Conservation (phyloP, 1,140 invertebrate genomes). For the Diabrotica virgifera region DNA sequence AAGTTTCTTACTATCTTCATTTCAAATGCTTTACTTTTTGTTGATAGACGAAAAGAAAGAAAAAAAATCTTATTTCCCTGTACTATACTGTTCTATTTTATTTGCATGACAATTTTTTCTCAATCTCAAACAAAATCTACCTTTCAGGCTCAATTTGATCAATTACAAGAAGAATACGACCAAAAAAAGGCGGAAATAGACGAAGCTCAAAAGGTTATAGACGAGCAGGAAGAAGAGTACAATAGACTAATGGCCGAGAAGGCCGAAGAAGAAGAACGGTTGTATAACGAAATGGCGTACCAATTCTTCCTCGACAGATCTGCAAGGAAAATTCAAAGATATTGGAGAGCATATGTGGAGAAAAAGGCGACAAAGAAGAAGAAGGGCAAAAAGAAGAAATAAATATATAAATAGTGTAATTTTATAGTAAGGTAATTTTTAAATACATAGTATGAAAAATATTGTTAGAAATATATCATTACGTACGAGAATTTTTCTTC, state of each 20-base stretch:
- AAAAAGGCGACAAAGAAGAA: constrained; percentile 22
- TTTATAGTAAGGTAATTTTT: no score
- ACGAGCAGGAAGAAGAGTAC: constrained; percentile 41
- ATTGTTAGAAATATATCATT: background rate
- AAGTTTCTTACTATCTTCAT: no score
- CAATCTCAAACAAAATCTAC: no score
- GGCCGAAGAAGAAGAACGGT: constrained; percentile 35
- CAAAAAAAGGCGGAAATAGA: constrained; percentile 34
- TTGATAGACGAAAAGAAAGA: no score
- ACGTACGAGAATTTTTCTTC: background rate
- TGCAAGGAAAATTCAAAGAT: constrained; percentile 40
- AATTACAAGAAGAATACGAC: constrained; percentile 25
- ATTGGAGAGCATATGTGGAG: constrained; percentile 39
- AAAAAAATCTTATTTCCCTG: no score
- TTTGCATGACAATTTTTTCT: no score
- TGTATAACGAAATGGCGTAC: constrained; percentile 34
- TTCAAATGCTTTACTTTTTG: no score
- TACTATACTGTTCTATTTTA: no score
- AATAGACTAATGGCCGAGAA: constrained; percentile 37
- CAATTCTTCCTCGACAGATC: constrained; percentile 37
- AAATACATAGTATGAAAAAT: background rate
- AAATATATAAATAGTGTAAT: background rate
- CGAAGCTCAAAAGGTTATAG: constrained; percentile 34
- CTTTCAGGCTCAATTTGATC: background rate
- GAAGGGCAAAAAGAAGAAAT: constrained; percentile 24